Evolutionary conservation across 2,797 vertebrate species (phyloP).

Genomic region (Acomys russatus): DNA sequence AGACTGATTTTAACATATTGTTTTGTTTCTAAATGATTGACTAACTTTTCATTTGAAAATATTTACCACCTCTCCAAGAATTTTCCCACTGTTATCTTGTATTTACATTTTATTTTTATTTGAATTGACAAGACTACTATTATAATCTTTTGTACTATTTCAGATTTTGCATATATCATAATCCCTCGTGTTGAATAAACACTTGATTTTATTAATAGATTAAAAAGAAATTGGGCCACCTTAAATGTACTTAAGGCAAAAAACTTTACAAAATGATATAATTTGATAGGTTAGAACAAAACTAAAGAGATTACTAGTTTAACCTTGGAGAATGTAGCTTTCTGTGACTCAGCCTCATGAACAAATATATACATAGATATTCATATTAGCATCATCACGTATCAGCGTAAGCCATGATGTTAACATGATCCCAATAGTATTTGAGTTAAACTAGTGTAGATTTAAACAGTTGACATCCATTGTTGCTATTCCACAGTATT

Average conservation of each 20-base stretch:
- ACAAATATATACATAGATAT: background rate
- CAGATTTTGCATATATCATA: background rate
- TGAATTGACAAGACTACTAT: background rate
- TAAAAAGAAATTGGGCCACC: background rate
- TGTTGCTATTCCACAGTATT: background rate
- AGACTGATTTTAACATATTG: background rate
- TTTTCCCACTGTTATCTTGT: background rate
- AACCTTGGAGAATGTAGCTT: background rate
- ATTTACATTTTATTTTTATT: slow-evolving; percentile 13
- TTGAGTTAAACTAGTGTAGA: background rate
- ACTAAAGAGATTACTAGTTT: background rate
- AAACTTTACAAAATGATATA: background rate
- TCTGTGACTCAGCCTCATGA: background rate
- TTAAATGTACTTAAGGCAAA: background rate
- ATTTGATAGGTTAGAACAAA: background rate
- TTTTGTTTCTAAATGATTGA: slow-evolving; percentile 1
- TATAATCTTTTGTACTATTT: background rate
- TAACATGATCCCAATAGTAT: background rate
- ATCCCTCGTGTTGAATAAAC: background rate
- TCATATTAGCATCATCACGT: background rate
- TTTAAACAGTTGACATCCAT: background rate
- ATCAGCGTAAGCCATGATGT: background rate
- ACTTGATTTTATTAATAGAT: background rate
- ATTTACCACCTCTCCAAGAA: background rate
- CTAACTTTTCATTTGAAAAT: background rate